Percentiles rank a stretch among this genome's conserved stretches.
Evolutionary conservation across 2,113 vertebrate species (phyloP).

Genomic region (Henicopernis longicauda): DNA sequence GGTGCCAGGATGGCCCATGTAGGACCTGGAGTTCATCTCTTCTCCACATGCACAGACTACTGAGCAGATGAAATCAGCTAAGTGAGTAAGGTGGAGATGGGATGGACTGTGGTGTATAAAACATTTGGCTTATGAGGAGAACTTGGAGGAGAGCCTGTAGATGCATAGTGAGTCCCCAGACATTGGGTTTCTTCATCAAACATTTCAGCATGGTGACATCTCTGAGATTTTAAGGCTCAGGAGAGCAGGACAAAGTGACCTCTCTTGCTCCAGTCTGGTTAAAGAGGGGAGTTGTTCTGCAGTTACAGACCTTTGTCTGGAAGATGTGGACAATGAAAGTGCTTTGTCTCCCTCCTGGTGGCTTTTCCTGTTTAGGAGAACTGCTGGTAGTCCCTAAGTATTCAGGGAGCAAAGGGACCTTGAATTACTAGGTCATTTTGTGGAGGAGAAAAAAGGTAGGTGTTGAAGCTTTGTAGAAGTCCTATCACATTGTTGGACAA

Average conservation of each 20-base stretch:
- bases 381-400: background rate
- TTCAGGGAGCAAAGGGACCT: background rate
- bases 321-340: background rate
- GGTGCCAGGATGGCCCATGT: background rate
- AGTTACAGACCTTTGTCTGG: background rate
- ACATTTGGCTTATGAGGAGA: background rate
- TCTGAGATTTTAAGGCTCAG: background rate
- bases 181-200: background rate
- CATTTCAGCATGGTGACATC: background rate
- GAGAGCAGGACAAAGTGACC: background rate
- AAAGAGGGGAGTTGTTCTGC: background rate
- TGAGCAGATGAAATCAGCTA: background rate
- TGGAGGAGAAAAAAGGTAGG: background rate
- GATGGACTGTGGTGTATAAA: background rate
- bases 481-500: background rate
- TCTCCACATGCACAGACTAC: background rate
- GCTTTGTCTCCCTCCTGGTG: background rate
- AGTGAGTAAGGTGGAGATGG: background rate
- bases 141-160: background rate
- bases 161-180: rapidly evolving
- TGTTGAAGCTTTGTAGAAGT: background rate
- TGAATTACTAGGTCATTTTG: background rate
- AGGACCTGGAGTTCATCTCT: background rate
- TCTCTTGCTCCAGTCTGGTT: background rate
- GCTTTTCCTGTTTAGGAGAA: background rate